These are phyloP conservation scores for Gobionotothen gibberifrons DNA, from an alignment of 2,797 vertebrate genomes.

Conservation along the genomic window DNA sequence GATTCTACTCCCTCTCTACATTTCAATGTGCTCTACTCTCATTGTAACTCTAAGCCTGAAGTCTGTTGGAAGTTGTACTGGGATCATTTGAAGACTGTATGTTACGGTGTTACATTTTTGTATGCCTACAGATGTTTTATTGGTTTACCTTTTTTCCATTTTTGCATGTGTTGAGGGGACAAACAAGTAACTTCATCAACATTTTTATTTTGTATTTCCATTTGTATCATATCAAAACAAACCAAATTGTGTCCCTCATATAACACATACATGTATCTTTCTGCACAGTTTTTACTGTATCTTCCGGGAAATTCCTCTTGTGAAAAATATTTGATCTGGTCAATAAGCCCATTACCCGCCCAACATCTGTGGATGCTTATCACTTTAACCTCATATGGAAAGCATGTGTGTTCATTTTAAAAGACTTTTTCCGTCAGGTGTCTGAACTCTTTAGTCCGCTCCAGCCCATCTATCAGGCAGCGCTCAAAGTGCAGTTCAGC, in stretches of 20 bases:
- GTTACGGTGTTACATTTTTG: slow-evolving; percentile 4
- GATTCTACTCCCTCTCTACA: slow-evolving; percentile 32
- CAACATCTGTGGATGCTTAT: background rate
- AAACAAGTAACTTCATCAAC: too few species aligned
- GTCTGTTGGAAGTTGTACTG: slow-evolving; percentile 15
- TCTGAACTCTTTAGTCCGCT: slow-evolving; percentile 9
- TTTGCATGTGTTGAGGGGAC: too few species aligned
- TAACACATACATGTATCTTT: background rate
- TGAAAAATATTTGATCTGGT: background rate
- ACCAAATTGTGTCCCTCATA: background rate
- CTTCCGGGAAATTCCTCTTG: background rate
- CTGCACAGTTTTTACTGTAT: background rate
- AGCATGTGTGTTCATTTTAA: slow-evolving; percentile 18
- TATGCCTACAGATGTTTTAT: background rate
- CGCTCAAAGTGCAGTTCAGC: background rate
- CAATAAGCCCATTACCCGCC: too few species aligned
- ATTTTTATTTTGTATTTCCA: background rate
- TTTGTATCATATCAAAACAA: slow-evolving; percentile 2
- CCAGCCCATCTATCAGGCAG: slow-evolving; percentile 22
- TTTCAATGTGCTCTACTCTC: slow-evolving; percentile 18
- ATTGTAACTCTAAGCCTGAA: slow-evolving; percentile 7
- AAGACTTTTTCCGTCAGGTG: slow-evolving; percentile 31
- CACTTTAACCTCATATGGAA: slow-evolving; percentile 14
- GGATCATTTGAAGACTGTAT: slow-evolving; percentile 19
- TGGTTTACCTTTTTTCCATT: too few species aligned